Conservation (phyloP, 1,140 invertebrate genomes). For the Drosophila pectinifera region DNA sequence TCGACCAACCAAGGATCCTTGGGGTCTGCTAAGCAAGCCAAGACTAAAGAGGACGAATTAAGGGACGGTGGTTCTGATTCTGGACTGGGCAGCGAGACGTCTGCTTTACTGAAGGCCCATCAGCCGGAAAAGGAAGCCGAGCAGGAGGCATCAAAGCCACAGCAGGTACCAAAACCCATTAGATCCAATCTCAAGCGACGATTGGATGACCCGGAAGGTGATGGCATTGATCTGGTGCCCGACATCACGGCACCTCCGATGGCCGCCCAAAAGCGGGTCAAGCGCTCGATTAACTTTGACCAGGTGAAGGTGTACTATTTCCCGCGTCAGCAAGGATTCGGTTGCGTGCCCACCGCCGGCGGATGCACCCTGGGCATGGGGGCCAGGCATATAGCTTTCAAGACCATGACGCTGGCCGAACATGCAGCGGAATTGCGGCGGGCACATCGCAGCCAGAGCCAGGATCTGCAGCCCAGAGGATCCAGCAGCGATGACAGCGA, state of each 20-base stretch:
- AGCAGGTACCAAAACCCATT: conserved; percentile 38
- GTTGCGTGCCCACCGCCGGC: conserved; percentile 98
- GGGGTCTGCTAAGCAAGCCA: conserved; percentile 17
- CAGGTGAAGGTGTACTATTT: conserved; percentile 98
- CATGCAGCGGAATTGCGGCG: conserved; percentile 95
- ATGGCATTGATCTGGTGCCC: conserved; percentile 86
- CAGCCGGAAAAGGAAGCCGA: conserved; percentile 18
- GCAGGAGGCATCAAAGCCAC: conserved; percentile 1
- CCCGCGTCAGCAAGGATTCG: conserved; percentile 97
- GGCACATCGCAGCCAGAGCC: conserved; percentile 91
- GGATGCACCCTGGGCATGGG: conserved; percentile 99
- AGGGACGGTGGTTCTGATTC: conserved; percentile 93
- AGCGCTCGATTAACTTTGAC: conserved; percentile 94
- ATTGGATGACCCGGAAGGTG: conserved; percentile 86
- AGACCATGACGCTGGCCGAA: conserved; percentile 88
- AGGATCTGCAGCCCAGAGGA: conserved; percentile 88
- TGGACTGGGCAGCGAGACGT: conserved; percentile 89
- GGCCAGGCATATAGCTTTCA: conserved; percentile 91
- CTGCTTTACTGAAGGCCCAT: conserved; percentile 24
- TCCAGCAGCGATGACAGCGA: conserved; percentile 91
- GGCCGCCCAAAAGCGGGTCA: conserved; percentile 88
- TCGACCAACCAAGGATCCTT: background rate
- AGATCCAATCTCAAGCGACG: conserved; percentile 80
- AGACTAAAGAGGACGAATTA: conserved; percentile 86
- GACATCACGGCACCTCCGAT: conserved; percentile 65